Conservation (phyloP, 2,797 vertebrate species). For the Halcyon badia region DNA sequence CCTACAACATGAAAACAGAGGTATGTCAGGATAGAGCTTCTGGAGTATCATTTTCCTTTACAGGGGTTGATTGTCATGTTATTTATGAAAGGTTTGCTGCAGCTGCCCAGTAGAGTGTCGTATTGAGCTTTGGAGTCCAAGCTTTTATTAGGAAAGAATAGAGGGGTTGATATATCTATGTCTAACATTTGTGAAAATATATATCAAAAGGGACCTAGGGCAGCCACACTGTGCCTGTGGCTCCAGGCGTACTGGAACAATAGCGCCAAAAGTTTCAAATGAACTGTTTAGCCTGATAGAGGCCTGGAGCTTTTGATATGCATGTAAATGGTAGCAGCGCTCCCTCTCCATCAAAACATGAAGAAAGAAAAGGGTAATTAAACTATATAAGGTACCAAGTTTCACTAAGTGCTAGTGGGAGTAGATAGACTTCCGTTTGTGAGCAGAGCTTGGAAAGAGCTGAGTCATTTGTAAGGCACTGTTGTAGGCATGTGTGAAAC, state of each 20-base stretch:
- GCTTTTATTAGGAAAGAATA: conserved; percentile 12
- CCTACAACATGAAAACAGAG: conserved; percentile 9
- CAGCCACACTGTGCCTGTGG: neutral
- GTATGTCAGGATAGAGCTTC: neutral
- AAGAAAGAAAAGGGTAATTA: neutral
- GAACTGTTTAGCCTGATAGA: neutral
- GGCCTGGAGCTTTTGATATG: neutral
- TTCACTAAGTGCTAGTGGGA: neutral
- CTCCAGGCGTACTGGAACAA: neutral
- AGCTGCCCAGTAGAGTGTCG: neutral
- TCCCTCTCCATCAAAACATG: neutral
- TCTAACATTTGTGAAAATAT: neutral
- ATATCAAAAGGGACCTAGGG: neutral
- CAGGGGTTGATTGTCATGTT: rapidly evolving
- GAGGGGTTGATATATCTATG: neutral
- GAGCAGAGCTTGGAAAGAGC: neutral
- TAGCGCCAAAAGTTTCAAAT: neutral
- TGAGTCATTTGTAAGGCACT: neutral
- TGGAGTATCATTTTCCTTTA: neutral
- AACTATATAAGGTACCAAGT: neutral
- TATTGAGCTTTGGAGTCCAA: neutral
- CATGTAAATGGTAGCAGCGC: neutral
- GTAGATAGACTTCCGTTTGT: neutral
- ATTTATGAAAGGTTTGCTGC: conserved; percentile 22
- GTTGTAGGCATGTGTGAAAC: neutral